These are phyloP conservation scores for Mimas tiliae DNA, from an alignment of 2,888 invertebrate genomes.

Conservation along the genomic window DNA sequence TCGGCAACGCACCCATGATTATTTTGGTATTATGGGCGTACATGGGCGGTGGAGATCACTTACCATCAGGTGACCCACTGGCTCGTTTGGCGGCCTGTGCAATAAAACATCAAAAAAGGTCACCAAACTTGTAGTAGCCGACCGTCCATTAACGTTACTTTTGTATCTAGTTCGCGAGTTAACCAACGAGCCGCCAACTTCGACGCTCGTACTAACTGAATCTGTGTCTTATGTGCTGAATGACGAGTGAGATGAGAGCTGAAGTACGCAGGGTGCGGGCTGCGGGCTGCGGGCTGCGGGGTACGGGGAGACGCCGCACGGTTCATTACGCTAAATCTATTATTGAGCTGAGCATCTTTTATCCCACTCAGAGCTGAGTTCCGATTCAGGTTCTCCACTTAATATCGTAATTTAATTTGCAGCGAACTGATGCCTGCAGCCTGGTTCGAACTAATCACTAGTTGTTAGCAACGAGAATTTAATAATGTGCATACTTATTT, in stretches of 20 bases:
- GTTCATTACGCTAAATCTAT: constrained; percentile 12
- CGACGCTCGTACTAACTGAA: background rate
- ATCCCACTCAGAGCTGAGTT: background rate
- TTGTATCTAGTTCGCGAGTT: constrained; percentile 9
- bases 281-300: too few species aligned
- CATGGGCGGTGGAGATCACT: too few species aligned
- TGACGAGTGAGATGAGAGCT: background rate
- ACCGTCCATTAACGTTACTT: constrained; percentile 3
- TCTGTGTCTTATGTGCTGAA: background rate
- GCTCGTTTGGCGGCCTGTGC: too few species aligned
- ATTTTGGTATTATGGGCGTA: too few species aligned
- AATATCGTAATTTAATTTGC: background rate
- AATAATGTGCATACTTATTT: too few species aligned
- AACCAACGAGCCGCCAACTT: background rate
- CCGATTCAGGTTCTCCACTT: background rate
- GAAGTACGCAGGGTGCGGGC: background rate
- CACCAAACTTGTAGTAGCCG: background rate
- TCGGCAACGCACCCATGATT: too few species aligned
- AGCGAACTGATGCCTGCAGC: background rate
- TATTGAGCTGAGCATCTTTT: constrained; percentile 19
- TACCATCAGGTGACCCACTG: too few species aligned
- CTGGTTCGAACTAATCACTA: background rate
- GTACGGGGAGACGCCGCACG: background rate
- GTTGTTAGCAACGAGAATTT: background rate
- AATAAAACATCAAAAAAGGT: too few species aligned